Evolutionary conservation across 2,113 vertebrate genomes (phyloP).

Genomic region (Tamias sibiricus): DNA sequence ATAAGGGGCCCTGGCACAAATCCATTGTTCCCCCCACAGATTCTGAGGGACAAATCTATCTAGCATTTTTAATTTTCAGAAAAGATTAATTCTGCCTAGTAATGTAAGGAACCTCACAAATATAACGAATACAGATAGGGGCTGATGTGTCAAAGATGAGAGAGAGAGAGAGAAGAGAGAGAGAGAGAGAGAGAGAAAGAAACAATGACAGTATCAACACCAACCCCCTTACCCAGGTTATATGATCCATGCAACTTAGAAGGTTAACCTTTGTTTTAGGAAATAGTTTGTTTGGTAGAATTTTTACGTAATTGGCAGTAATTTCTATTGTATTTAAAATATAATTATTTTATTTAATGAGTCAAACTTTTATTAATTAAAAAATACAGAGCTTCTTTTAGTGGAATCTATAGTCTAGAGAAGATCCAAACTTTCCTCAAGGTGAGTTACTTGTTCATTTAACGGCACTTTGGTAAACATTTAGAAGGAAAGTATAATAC

Average conservation of each 20-base stretch:
- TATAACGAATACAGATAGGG: not conserved
- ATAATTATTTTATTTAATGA: not conserved
- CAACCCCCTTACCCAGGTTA: not conserved
- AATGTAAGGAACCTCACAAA: not conserved
- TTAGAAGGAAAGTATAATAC: not conserved
- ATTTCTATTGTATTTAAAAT: not conserved
- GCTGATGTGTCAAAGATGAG: not conserved
- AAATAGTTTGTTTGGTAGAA: not conserved
- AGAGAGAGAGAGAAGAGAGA: no score
- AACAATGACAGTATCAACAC: not conserved
- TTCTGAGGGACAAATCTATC: not conserved
- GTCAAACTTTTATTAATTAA: not conserved
- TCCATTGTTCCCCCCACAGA: not conserved
- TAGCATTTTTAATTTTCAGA: not conserved
- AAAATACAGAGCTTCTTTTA: accelerated
- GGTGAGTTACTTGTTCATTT: not conserved
- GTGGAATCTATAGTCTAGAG: not conserved
- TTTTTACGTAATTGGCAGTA: not conserved
- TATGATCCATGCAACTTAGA: not conserved
- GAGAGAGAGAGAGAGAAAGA: no score
- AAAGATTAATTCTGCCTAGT: not conserved
- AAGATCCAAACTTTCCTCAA: not conserved
- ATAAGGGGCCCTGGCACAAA: not conserved
- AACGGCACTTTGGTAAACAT: not conserved
- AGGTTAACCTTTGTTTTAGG: not conserved